Conservation (phyloP, 2,888 invertebrate species). For the Parnassius smintheus region DNA sequence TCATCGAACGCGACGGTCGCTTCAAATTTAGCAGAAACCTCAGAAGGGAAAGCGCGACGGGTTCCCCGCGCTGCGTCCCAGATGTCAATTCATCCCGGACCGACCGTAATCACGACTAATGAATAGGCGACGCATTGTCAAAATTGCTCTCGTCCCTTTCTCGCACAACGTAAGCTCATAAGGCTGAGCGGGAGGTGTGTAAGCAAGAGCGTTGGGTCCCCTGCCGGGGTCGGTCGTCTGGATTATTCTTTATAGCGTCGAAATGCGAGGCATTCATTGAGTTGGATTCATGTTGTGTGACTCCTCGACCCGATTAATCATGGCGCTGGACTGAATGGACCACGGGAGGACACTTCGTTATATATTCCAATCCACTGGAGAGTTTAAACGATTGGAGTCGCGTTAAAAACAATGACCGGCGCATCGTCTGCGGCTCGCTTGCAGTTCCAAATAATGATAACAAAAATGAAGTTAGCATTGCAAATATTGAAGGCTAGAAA, state of each 20-base stretch:
- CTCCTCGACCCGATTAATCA: slow-evolving; percentile 72
- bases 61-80: slow-evolving; percentile 64
- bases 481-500: too few species aligned
- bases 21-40: slow-evolving; percentile 72
- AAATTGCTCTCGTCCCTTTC: slow-evolving; percentile 59
- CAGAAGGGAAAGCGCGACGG: slow-evolving; percentile 66
- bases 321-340: slow-evolving; percentile 53
- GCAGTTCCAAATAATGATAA: too few species aligned
- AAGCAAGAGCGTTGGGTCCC: slow-evolving; percentile 51
- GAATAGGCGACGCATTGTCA: slow-evolving; percentile 67
- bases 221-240: slow-evolving; percentile 61
- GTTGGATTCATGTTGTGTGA: slow-evolving; percentile 70
- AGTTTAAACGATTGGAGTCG: slow-evolving; percentile 20
- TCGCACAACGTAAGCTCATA: slow-evolving; percentile 39
- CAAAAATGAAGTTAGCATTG: too few species aligned
- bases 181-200: slow-evolving; percentile 56
- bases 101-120: slow-evolving; percentile 73
- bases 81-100: slow-evolving; percentile 75
- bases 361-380: slow-evolving; percentile 30
- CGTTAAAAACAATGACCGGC: background rate
- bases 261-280: slow-evolving; percentile 75
- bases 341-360: slow-evolving; percentile 38
- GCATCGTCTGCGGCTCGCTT: too few species aligned
- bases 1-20: slow-evolving; percentile 50
- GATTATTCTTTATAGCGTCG: slow-evolving; percentile 76